A percentile compares a stretch with the other conserved stretches of the same genome.
phyloP scores from a whole-genome alignment of 2,113 vertebrate species.

The Suncus etruscus region DNA sequence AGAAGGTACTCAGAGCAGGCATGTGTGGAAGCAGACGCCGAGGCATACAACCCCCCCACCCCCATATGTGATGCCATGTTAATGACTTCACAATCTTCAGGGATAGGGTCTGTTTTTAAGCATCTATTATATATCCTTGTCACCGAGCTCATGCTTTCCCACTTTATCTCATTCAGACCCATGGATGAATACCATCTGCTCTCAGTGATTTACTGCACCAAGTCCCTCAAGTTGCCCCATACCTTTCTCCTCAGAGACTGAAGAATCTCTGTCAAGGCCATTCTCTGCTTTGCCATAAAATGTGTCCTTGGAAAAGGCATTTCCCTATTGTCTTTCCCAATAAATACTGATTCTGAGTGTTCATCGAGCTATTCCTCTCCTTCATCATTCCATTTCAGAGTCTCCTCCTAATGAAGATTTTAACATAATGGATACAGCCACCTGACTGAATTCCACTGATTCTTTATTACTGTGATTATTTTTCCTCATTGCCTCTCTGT shows the following conservation, averaged over 20 bases:
- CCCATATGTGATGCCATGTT: conserved; percentile 26
- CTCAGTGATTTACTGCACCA: conserved; percentile 74
- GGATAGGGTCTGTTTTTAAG: conserved; percentile 66
- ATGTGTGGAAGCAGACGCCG: neutral
- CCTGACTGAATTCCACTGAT: neutral
- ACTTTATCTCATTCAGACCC: conserved; percentile 76
- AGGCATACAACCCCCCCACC: neutral
- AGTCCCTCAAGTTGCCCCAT: conserved; percentile 59
- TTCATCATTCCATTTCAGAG: conserved; percentile 60
- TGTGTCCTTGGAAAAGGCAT: conserved; percentile 76
- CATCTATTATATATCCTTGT: conserved; percentile 75
- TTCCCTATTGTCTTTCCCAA: conserved; percentile 76
- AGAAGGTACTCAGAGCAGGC: neutral
- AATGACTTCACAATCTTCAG: conserved; percentile 71
- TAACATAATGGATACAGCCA: conserved; percentile 42
- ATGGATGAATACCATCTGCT: conserved; percentile 78
- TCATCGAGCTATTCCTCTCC: conserved; percentile 66
- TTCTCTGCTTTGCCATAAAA: conserved; percentile 75
- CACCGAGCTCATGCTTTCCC: conserved; percentile 57
- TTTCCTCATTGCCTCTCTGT: conserved; percentile 1
- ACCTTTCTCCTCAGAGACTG: conserved; percentile 71
- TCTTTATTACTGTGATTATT: conserved; percentile 60
- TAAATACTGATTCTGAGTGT: conserved; percentile 79
- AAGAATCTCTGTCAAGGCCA: conserved; percentile 75
- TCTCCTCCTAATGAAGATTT: conserved; percentile 60